Evolutionary conservation across 2,888 invertebrate genomes (phyloP).

Genomic region (Stenoptilia bipunctidactyla): DNA sequence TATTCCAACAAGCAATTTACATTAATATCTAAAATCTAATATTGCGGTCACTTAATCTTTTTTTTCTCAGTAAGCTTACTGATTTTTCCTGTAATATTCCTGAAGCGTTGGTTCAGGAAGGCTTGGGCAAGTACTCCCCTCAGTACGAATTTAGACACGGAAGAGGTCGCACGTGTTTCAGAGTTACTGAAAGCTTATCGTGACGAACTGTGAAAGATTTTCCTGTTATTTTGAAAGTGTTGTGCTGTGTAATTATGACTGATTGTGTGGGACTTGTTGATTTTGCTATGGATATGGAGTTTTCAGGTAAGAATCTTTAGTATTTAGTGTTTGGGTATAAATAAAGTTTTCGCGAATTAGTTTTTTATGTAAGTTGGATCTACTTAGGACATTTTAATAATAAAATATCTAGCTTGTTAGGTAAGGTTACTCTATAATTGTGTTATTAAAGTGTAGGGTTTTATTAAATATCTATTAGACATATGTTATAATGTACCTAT

Average conservation of each 20-base stretch:
- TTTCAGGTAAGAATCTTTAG: conserved; percentile 26
- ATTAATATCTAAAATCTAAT: no score
- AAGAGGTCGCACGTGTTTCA: conserved; percentile 36
- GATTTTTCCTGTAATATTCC: no score
- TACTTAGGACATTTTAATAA: no score
- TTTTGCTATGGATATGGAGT: conserved; percentile 23
- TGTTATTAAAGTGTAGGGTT: no score
- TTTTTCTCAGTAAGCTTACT: no score
- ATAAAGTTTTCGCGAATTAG: conserved; percentile 1
- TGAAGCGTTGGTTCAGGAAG: conserved; percentile 14
- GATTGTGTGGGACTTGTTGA: conserved; percentile 30
- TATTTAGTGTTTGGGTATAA: conserved; percentile 2
- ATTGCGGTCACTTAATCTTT: no score
- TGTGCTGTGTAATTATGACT: conserved; percentile 33
- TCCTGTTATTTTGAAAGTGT: conserved; percentile 19
- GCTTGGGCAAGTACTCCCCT: conserved; percentile 38
- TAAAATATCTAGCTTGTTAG: no score
- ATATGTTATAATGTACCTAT: no score
- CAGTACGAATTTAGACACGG: conserved; percentile 37
- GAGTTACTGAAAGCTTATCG: conserved; percentile 15
- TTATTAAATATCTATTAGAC: no score
- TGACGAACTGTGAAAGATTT: neutral
- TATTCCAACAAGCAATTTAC: no score
- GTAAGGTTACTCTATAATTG: no score
- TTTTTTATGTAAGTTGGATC: no score